Evolutionary conservation across 2,113 vertebrate species (phyloP).

Genomic region (Melanerpes formicivorus): DNA sequence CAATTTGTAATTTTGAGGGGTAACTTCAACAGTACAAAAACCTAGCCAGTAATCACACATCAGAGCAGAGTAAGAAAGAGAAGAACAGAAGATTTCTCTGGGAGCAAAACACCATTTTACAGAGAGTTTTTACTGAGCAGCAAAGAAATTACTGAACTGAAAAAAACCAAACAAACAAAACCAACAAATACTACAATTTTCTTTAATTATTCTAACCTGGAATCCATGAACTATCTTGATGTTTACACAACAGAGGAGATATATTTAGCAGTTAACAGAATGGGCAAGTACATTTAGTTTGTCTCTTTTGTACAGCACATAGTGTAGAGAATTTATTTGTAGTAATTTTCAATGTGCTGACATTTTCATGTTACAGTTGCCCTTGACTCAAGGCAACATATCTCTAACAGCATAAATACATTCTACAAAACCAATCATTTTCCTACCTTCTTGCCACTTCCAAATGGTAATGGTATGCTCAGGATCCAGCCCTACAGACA

Average conservation of each 20-base stretch:
- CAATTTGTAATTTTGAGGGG: background rate
- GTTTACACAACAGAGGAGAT: background rate
- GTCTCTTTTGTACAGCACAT: background rate
- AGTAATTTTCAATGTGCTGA: background rate
- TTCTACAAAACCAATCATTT: background rate
- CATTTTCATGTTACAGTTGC: background rate
- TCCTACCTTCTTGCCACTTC: slow-evolving; percentile 97
- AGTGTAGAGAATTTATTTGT: background rate
- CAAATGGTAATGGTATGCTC: slow-evolving; percentile 96
- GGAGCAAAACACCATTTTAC: background rate
- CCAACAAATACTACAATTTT: background rate
- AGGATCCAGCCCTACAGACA: slow-evolving; percentile 92
- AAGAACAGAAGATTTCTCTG: background rate
- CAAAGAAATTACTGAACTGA: background rate
- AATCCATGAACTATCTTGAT: background rate
- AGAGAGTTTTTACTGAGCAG: background rate
- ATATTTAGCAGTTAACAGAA: background rate
- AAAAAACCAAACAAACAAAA: too few species aligned
- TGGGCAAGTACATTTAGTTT: background rate
- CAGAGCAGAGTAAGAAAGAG: background rate
- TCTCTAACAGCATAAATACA: background rate
- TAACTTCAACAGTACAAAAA: background rate
- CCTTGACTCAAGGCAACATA: background rate
- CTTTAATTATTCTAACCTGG: background rate
- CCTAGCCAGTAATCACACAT: background rate